Evolutionary conservation across 2,113 vertebrate species (phyloP).

Genomic region (Cryptotis parvus): DNA sequence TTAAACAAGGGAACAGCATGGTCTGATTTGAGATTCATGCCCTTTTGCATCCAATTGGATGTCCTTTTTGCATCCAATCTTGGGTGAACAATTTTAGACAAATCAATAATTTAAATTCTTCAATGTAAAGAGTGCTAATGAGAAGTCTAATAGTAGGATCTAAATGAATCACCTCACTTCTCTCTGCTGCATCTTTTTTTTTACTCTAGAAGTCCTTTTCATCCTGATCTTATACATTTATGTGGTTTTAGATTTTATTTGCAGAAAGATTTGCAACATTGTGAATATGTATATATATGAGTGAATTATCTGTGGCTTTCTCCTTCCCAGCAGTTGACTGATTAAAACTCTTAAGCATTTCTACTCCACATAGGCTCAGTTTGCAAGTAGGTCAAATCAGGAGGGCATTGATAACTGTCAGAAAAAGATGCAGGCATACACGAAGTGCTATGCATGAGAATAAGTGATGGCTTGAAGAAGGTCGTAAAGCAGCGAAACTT

Average conservation of each 20-base stretch:
- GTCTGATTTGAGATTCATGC: not conserved
- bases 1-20: not conserved
- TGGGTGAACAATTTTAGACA: slow-evolving; percentile 30
- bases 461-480: slow-evolving; percentile 12
- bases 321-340: not conserved
- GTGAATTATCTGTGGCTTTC: not conserved
- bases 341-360: not conserved
- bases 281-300: not conserved
- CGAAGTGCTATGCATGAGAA: not conserved
- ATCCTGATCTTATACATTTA: not conserved
- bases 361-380: not conserved
- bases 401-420: not conserved
- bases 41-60: slow-evolving; percentile 5
- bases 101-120: not conserved
- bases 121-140: not conserved
- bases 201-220: not conserved
- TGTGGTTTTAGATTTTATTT: not conserved
- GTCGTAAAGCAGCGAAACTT: not conserved
- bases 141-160: not conserved
- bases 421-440: not conserved
- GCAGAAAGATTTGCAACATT: not conserved
- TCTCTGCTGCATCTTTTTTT: not conserved
- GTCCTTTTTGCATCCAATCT: not conserved
- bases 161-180: not conserved
- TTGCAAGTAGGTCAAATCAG: not conserved